phyloP scores from a whole-genome alignment of 2,113 vertebrate species.

The Poeciliopsis turrubarensis region DNA sequence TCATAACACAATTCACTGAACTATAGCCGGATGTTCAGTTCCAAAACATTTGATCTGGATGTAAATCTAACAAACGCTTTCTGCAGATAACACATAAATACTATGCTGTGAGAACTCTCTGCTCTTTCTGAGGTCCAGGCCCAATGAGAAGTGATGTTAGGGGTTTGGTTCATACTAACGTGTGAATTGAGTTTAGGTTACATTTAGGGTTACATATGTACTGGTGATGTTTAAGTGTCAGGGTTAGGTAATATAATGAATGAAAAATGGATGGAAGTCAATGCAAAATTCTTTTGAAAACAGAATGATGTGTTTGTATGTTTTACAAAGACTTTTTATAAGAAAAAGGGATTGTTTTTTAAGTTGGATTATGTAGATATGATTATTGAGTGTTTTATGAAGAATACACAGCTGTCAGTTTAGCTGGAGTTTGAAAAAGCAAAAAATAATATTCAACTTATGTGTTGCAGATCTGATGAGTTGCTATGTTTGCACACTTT shows the following conservation, averaged over 20 bases:
- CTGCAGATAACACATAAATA: background rate
- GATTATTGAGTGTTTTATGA: background rate
- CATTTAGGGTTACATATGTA: too few relatives aligned
- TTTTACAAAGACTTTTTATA: background rate
- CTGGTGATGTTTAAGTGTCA: too few relatives aligned
- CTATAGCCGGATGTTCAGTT: background rate
- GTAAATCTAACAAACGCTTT: background rate
- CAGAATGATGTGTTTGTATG: background rate
- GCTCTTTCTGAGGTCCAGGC: too few relatives aligned
- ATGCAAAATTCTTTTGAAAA: too few relatives aligned
- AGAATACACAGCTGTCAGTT: background rate
- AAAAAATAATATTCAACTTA: background rate
- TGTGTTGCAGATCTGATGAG: background rate
- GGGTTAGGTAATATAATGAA: too few relatives aligned
- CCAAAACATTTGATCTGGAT: background rate
- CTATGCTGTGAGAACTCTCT: too few relatives aligned
- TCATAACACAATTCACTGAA: background rate
- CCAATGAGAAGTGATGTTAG: too few relatives aligned
- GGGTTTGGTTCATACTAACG: too few relatives aligned
- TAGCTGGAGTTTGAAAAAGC: background rate
- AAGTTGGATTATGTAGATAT: background rate
- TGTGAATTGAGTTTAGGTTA: too few relatives aligned
- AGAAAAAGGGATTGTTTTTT: background rate
- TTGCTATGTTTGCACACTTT: background rate
- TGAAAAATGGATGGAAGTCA: too few relatives aligned